Evolutionary conservation across 2,797 vertebrate species (phyloP), one percentile per base, ranked within the genome.

Genomic region (Novumbra hubbsi): DNA sequence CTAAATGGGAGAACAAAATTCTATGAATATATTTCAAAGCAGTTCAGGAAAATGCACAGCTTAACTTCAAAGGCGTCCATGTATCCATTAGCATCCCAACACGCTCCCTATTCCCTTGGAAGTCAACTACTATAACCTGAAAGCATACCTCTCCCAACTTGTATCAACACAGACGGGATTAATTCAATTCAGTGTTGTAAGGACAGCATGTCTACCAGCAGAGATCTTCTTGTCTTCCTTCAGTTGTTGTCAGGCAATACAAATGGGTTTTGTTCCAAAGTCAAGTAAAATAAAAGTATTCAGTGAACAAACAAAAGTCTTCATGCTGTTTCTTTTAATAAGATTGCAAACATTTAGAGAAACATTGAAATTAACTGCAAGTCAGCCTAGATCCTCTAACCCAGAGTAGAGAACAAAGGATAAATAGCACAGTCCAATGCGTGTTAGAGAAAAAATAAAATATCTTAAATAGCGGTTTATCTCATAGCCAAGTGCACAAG

Each of bases 171-270:
- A n/a, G 50, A 19, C 5, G 32, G 15, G 21, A 62, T 73, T 78
- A 70, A 83, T 81, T 78, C 74, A 83, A 80, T 55, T 60, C 48
- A 71, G 69, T 63, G 32, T 32, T 71, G 32, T 55, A 71, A 62
- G 75, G 70, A 77, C 76, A 68, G 74, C 68, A 41, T 38, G 24
- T 82, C 71, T 24, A 74, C 12, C 27, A 80, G 41, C 3, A 49
- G 11, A 28, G 79, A 84, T 84, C 74, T 64, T 71, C 24, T 17
- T 85, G 87, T 77, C 76, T 41, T 52, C 73, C 81, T 79, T 55
- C 79, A 74, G 41, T 34, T 84, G 85, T 82, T 76, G 87, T 87
- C 82, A 76, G 48, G 41, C 45, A 77, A 78, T 73, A 87, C 79
- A 81, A 78, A 80, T 12, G 65, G 75, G 74, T 74, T n/a, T 66